Evolutionary conservation across 1,140 invertebrate genomes (phyloP), one percentile per base, ranked within the genome.

Genomic region (Drosophila malerkotliana): DNA sequence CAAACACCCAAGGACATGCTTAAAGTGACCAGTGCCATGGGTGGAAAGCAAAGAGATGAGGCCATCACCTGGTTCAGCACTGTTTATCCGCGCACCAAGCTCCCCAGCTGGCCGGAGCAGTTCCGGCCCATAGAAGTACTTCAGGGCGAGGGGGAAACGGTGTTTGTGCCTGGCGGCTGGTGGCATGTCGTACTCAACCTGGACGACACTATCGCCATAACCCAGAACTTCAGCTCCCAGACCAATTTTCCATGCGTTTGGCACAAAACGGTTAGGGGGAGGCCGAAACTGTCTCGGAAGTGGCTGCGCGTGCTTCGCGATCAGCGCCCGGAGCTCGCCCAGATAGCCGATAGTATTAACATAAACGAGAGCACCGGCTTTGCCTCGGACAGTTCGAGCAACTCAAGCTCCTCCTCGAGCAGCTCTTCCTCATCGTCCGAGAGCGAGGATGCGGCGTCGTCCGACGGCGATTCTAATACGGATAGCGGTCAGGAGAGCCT

Each of bases 181-280:
- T 99, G 99, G 99, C 99, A 99, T 92, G 98, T 99, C 37, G 99
- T 99, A 14, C 93, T 99, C 6, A 99, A 99, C 93, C 92, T 99
- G 52, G 98, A 99, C 78, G 95, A 97, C 63, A 99, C 98, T 1
- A 95, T 99, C 54, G 99, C 99, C 37, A 97, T 99, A 0, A 99
- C 99, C 0, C 98, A 99, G 92, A 99, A 99, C 92, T 99, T 99
- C 92, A 98, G 97, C 92, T 99, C 98, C 69, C 94, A 95, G 51
- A 98, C 97, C 1, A 99, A 99, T 93, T 99, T 99, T 92, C 97
- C 98, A 6, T 95, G 99, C 28, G 98, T 99, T 0, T 99, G 98
- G 98, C 98, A 99, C 91, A 99, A 99, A 94, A 99, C 98, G 39
- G 97, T 98, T 56, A 94, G 98, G 39, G 98, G 98, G 15, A 93